Evolutionary conservation across 2,113 vertebrate genomes (phyloP).

Genomic region (Oreochromis tanganicae): DNA sequence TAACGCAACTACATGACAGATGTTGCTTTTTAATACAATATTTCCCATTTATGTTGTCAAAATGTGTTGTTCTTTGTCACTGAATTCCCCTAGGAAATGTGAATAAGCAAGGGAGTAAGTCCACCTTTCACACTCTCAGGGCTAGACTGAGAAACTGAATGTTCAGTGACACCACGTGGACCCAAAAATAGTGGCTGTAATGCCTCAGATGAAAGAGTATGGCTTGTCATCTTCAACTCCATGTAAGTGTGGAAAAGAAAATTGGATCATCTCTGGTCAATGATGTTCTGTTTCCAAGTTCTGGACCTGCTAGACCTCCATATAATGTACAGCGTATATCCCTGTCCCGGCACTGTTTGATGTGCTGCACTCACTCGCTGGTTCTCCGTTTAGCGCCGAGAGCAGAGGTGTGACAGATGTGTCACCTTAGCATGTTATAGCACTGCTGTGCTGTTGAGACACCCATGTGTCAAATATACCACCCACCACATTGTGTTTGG

Average conservation of each 20-base stretch:
- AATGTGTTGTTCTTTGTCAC: background rate
- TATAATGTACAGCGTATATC: background rate
- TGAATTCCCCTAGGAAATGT: conserved; percentile 1
- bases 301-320: background rate
- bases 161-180: background rate
- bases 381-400: background rate
- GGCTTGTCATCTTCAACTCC: background rate
- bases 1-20: background rate
- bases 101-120: background rate
- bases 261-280: background rate
- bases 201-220: background rate
- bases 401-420: background rate
- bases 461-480: background rate
- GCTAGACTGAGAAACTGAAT: background rate
- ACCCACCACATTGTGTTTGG: background rate
- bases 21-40: background rate
- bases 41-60: background rate
- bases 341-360: background rate
- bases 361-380: background rate
- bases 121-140: background rate
- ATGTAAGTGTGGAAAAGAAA: background rate
- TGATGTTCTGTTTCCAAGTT: background rate
- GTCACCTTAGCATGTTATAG: background rate
- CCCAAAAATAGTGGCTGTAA: background rate
- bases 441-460: background rate